Percentiles rank a stretch among this genome's conserved stretches.
Conservation (phyloP, 1,140 invertebrate genomes). For the Trichoplusia ni region DNA sequence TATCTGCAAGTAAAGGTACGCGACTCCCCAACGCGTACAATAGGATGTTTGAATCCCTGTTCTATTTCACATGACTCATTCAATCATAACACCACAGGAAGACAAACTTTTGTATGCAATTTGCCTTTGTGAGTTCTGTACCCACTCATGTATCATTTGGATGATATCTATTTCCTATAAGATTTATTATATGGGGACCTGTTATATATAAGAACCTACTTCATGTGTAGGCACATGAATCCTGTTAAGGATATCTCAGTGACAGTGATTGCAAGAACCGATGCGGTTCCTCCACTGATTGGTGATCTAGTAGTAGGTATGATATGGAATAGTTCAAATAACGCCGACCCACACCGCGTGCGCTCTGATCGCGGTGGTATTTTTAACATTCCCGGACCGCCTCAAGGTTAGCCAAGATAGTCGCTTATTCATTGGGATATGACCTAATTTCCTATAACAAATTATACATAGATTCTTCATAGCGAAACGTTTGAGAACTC, state of each 20-base stretch:
- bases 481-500: not conserved
- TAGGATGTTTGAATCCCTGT: slow-evolving; percentile 25
- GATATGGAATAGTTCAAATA: slow-evolving; percentile 60
- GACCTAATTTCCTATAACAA: slow-evolving; percentile 74
- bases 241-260: too few species aligned
- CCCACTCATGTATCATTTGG: slow-evolving; percentile 1
- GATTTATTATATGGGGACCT: not conserved
- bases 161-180: slow-evolving; percentile 1
- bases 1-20: not conserved
- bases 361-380: slow-evolving; percentile 65
- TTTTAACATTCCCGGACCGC: slow-evolving; percentile 80
- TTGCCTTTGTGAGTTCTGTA: slow-evolving; percentile 19
- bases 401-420: slow-evolving; percentile 78
- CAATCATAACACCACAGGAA: slow-evolving; percentile 30
- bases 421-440: slow-evolving; percentile 76
- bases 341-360: slow-evolving; percentile 54
- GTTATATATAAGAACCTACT: not conserved
- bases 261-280: too few species aligned
- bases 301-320: slow-evolving; percentile 22
- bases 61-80: slow-evolving; percentile 24
- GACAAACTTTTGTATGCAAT: slow-evolving; percentile 33
- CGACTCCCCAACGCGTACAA: not conserved
- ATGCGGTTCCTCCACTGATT: not conserved
- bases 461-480: slow-evolving; percentile 53
- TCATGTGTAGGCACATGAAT: too few species aligned